Evolutionary conservation across 2,797 vertebrate species (phyloP).

Genomic region (Echiichthys vipera): DNA sequence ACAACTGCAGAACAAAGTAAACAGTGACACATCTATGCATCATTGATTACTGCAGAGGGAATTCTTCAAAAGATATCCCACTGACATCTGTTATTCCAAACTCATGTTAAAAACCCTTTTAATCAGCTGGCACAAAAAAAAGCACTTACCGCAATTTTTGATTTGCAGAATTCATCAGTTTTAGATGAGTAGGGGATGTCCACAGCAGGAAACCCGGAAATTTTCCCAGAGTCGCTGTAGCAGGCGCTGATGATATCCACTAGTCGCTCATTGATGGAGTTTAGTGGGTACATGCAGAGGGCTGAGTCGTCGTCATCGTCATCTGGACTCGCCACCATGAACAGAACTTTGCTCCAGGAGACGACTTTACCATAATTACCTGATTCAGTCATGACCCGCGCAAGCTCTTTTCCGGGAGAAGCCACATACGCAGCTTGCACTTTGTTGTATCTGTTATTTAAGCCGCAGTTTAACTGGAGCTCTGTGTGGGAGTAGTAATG

Average conservation of each 20-base stretch:
- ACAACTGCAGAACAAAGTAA: conserved; percentile 40
- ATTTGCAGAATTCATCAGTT: conserved; percentile 69
- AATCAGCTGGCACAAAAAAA: neutral
- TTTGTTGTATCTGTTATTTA: conserved; percentile 79
- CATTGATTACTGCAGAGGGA: conserved; percentile 41
- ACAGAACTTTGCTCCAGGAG: conserved; percentile 81
- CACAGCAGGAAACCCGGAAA: conserved; percentile 77
- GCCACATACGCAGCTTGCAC: conserved; percentile 83
- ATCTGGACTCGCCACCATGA: conserved; percentile 82
- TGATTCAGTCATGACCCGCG: conserved; percentile 63
- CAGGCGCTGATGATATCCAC: conserved; percentile 88
- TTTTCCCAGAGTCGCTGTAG: conserved; percentile 83
- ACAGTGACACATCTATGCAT: conserved; percentile 40
- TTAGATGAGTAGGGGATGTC: conserved; percentile 89
- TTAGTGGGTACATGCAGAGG: conserved; percentile 93
- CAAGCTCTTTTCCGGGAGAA: conserved; percentile 81
- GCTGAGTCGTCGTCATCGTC: conserved; percentile 80
- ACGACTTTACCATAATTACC: conserved; percentile 64
- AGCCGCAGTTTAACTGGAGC: conserved; percentile 90
- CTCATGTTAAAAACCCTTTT: conserved; percentile 5
- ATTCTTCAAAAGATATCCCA: conserved; percentile 22
- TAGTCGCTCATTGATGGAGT: conserved; percentile 87
- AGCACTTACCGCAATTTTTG: conserved; percentile 61
- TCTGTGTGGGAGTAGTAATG: conserved; percentile 96
- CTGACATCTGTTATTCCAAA: neutral